A percentile compares a stretch with the other conserved stretches of the same genome.
These are phyloP conservation scores for Mobula birostris DNA, from an alignment of 2,113 vertebrate species.

Conservation along the genomic window DNA sequence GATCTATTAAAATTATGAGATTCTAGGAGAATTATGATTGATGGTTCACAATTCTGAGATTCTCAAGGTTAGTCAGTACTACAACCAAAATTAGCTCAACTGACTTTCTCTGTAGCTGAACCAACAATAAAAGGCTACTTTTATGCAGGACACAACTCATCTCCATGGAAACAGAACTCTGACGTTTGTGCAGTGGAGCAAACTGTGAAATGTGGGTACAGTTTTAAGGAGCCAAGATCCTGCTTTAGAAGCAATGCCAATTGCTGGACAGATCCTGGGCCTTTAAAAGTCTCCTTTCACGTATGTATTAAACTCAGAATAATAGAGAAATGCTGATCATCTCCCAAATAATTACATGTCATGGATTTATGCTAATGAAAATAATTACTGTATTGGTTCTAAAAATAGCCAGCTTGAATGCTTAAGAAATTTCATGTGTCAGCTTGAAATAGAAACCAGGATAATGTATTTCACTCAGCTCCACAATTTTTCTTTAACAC, in stretches of 20 bases:
- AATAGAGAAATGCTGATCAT: neutral
- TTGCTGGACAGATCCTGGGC: neutral
- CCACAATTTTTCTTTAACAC: neutral
- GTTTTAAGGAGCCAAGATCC: neutral
- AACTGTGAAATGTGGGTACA: neutral
- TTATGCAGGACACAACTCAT: slow-evolving; percentile 27
- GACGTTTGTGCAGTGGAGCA: neutral
- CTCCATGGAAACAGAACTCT: slow-evolving; percentile 19
- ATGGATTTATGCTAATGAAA: slow-evolving; percentile 7
- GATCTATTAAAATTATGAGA: neutral
- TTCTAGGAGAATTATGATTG: neutral
- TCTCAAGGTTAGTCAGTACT: slow-evolving; percentile 8
- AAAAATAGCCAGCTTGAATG: neutral
- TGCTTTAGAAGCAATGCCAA: slow-evolving; percentile 2
- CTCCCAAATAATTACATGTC: neutral
- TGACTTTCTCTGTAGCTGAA: slow-evolving; percentile 20
- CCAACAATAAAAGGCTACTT: neutral
- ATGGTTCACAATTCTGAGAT: neutral
- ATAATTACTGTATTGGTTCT: neutral
- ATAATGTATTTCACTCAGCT: neutral
- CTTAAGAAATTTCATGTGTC: neutral
- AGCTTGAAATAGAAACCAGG: neutral
- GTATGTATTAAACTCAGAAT: neutral
- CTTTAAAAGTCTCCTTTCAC: neutral
- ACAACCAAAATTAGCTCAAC: neutral